Percentiles rank a stretch among this genome's conserved stretches.
Evolutionary conservation across 1,140 invertebrate species (phyloP).

Genomic region (Temnothorax nylanderi): DNA sequence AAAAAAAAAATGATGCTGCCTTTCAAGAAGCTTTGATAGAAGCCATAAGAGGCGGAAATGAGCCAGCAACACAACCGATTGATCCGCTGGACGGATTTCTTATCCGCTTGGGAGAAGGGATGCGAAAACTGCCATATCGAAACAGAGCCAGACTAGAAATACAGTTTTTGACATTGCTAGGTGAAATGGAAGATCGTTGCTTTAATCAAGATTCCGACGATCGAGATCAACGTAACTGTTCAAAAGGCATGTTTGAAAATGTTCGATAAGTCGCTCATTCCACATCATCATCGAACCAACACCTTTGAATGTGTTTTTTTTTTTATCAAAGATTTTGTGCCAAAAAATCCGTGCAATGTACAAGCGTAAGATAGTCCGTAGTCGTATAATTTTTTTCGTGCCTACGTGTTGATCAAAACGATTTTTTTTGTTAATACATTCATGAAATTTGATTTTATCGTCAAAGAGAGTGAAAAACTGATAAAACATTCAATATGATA

Average conservation of each 20-base stretch:
- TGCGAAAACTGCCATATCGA: conserved; percentile 22
- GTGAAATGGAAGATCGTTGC: not conserved
- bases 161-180: not conserved
- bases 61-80: not conserved
- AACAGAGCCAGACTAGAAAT: conserved; percentile 8
- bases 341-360: too few relatives aligned
- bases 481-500: too few relatives aligned
- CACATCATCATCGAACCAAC: not conserved
- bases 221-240: not conserved
- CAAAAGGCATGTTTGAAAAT: not conserved
- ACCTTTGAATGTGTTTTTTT: not conserved
- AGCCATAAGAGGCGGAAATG: conserved; percentile 1
- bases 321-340: too few relatives aligned
- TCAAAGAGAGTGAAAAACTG: too few relatives aligned
- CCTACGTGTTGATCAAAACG: too few relatives aligned
- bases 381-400: too few relatives aligned
- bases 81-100: conserved; percentile 39
- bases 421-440: too few relatives aligned
- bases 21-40: conserved; percentile 27
- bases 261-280: not conserved
- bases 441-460: too few relatives aligned
- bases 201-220: not conserved
- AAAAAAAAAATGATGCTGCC: not conserved
- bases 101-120: conserved; percentile 14
- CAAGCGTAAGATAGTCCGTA: too few relatives aligned